Evolutionary conservation across 1,140 invertebrate genomes (phyloP).

Genomic region (Bombus difficillimus): DNA sequence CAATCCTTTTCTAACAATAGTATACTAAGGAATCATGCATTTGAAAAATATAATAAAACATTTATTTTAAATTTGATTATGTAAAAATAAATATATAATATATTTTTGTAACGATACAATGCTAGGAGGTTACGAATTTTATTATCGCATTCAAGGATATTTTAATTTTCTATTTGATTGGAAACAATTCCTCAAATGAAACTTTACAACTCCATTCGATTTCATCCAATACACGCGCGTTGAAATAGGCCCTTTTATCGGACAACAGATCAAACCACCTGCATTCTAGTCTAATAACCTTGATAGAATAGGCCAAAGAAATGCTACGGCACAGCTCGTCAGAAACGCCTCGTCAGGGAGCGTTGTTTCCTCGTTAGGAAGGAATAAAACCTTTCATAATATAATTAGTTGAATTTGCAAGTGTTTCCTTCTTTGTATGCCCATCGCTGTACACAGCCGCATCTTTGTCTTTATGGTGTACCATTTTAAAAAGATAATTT

Average conservation of each 20-base stretch:
- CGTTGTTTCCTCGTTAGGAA: background rate
- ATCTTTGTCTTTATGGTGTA: too few relatives aligned
- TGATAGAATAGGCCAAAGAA: background rate
- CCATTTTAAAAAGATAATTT: too few relatives aligned
- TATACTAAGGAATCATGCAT: background rate
- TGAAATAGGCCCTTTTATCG: background rate
- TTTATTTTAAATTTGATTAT: too few relatives aligned
- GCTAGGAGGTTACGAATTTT: background rate
- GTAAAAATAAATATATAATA: too few relatives aligned
- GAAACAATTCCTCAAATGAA: background rate
- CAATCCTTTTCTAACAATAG: background rate
- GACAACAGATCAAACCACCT: background rate
- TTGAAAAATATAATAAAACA: too few relatives aligned
- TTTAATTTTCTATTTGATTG: background rate
- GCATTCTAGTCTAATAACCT: background rate
- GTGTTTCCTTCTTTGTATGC: too few relatives aligned
- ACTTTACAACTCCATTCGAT: background rate
- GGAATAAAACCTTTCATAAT: too few relatives aligned
- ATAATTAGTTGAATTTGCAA: too few relatives aligned
- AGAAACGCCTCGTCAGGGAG: background rate
- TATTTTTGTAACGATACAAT: too few relatives aligned
- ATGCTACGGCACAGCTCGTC: background rate
- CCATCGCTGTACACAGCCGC: too few relatives aligned
- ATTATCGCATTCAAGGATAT: background rate
- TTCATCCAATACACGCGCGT: background rate